Conservation (phyloP, 2,888 invertebrate genomes). For the Tachystola acroxantha region DNA sequence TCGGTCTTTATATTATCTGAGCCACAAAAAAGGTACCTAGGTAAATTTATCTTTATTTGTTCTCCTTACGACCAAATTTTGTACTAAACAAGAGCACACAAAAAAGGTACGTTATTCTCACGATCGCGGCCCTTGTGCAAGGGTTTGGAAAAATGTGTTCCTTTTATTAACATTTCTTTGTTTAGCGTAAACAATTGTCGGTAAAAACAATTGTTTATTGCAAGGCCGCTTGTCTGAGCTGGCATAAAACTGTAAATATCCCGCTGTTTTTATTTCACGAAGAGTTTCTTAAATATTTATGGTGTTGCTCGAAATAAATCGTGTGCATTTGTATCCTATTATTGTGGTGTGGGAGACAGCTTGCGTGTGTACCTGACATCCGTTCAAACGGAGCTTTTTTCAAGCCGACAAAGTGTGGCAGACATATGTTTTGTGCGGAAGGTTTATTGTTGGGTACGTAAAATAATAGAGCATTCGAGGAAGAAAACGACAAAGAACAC, state of each 20-base stretch:
- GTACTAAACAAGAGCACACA: no score
- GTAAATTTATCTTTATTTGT: no score
- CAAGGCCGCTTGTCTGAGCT: not conserved
- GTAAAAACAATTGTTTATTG: not conserved
- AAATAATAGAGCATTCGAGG: not conserved
- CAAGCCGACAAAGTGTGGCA: not conserved
- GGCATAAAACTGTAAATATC: constrained; percentile 1
- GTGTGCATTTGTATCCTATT: not conserved
- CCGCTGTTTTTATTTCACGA: not conserved
- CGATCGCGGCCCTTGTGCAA: no score
- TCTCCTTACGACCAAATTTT: no score
- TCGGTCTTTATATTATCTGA: no score
- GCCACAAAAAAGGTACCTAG: no score
- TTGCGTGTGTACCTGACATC: constrained; percentile 4
- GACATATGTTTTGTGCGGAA: constrained; percentile 5
- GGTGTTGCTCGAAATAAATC: constrained; percentile 1
- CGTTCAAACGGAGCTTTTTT: not conserved
- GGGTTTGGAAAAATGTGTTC: constrained; percentile 1
- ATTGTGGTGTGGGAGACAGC: not conserved
- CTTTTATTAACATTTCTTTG: constrained; percentile 2
- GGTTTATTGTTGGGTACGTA: not conserved
- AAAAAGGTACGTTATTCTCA: no score
- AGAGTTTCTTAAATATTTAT: not conserved
- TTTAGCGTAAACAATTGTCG: constrained; percentile 1
- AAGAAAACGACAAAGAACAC: not conserved